phyloP scores from a whole-genome alignment of 2,113 vertebrate genomes.

The Coracopsis vasa region DNA sequence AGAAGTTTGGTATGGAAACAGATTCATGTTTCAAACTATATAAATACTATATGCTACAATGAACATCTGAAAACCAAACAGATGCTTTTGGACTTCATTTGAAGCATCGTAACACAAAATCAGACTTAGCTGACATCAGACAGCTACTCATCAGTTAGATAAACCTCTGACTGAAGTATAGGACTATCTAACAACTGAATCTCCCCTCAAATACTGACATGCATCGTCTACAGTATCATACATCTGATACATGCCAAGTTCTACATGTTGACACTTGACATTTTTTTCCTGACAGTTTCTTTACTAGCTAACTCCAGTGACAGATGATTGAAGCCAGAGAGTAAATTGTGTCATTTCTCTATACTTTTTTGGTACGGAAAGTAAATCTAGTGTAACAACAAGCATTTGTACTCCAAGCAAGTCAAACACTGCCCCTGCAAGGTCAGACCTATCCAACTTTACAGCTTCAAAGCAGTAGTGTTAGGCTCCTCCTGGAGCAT shows the following conservation, averaged over 20 bases:
- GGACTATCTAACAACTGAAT: not conserved
- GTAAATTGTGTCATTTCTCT: not conserved
- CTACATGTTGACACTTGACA: constrained; percentile 20
- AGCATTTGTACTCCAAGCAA: not conserved
- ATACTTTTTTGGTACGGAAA: not conserved
- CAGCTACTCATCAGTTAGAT: not conserved
- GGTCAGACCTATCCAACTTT: not conserved
- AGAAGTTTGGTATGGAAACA: not conserved
- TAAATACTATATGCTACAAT: not conserved
- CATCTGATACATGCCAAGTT: constrained; percentile 1
- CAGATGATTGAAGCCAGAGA: not conserved
- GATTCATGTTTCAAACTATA: not conserved
- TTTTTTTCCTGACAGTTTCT: constrained; percentile 3
- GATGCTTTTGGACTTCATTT: not conserved
- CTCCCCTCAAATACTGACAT: constrained; percentile 6
- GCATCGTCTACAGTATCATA: not conserved
- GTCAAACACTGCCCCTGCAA: not conserved
- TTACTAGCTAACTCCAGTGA: not conserved
- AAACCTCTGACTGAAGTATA: not conserved
- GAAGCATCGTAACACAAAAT: not conserved
- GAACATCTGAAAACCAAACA: not conserved
- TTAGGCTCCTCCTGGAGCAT: not conserved
- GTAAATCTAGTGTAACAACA: not conserved
- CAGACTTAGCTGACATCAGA: not conserved
- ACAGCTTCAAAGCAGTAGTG: not conserved